A percentile compares a stretch with the other conserved stretches of the same genome.
Conservation (phyloP, 2,888 invertebrate genomes). For the Cryptocephalus primarius region DNA sequence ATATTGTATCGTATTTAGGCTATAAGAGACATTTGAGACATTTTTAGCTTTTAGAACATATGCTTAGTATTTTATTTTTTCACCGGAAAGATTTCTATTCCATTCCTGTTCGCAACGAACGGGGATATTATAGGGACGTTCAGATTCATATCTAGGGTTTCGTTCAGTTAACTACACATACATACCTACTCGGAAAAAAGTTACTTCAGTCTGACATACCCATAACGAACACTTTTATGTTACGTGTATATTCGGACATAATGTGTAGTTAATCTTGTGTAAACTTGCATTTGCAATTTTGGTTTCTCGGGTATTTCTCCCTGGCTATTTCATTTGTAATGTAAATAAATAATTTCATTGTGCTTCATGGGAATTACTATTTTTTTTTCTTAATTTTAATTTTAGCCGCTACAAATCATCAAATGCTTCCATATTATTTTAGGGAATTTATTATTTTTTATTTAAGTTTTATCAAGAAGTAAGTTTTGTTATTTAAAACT, state of each 20-base stretch:
- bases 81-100: neutral
- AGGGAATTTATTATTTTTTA: conserved; percentile 26
- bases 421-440: conserved; percentile 31
- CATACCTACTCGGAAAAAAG: conserved; percentile 11
- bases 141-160: too few species aligned
- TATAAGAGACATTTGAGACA: conserved; percentile 29
- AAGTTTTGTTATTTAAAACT: conserved; percentile 39
- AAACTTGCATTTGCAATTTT: conserved; percentile 6
- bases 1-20: conserved; percentile 38
- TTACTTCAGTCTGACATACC: too few species aligned
- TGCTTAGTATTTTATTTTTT: neutral
- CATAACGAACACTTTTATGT: too few species aligned
- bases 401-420: conserved; percentile 28
- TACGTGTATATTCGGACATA: too few species aligned
- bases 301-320: conserved; percentile 27
- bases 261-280: too few species aligned
- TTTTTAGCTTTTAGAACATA: conserved; percentile 28
- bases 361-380: conserved; percentile 25
- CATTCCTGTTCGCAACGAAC: too few species aligned
- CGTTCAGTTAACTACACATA: too few species aligned
- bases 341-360: conserved; percentile 25
- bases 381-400: conserved; percentile 18
- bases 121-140: too few species aligned
- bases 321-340: conserved; percentile 12
- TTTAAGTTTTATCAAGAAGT: conserved; percentile 33